phyloP scores from a whole-genome alignment of 2,888 invertebrate species.

The Watsonalla cultraria region DNA sequence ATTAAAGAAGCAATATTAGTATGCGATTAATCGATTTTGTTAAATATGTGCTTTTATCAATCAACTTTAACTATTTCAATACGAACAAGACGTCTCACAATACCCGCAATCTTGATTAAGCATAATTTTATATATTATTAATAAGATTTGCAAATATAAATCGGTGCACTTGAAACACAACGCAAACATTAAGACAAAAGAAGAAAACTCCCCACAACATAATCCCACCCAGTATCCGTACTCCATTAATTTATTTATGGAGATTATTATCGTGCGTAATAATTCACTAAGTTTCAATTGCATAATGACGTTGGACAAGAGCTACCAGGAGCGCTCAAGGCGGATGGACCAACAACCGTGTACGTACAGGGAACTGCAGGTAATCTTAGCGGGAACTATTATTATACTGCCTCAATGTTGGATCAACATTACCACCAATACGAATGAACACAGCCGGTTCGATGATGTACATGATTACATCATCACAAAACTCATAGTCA shows the following conservation, averaged over 20 bases:
- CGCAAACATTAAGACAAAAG: conserved; percentile 5
- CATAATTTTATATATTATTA: no score
- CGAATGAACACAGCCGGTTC: no score
- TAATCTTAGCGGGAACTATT: conserved; percentile 69
- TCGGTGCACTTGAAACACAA: not conserved
- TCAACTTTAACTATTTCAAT: no score
- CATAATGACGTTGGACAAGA: conserved; percentile 72
- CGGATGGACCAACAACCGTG: conserved; percentile 42
- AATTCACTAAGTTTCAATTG: conserved; percentile 79
- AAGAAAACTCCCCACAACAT: conserved; percentile 35
- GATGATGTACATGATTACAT: no score
- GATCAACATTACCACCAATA: not conserved
- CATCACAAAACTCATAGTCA: no score
- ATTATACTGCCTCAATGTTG: conserved; percentile 50
- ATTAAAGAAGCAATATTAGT: no score
- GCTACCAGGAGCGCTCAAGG: conserved; percentile 65
- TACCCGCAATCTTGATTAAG: no score
- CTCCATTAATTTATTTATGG: conserved; percentile 72
- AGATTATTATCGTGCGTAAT: conserved; percentile 76
- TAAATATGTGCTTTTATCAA: no score
- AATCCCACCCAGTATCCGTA: conserved; percentile 43
- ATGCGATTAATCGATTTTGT: no score
- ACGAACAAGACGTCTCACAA: no score
- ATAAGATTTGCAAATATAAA: not conserved
- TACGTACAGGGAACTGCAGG: conserved; percentile 31